Conservation (phyloP, 1,140 invertebrate genomes). For the Halesus radiatus region DNA sequence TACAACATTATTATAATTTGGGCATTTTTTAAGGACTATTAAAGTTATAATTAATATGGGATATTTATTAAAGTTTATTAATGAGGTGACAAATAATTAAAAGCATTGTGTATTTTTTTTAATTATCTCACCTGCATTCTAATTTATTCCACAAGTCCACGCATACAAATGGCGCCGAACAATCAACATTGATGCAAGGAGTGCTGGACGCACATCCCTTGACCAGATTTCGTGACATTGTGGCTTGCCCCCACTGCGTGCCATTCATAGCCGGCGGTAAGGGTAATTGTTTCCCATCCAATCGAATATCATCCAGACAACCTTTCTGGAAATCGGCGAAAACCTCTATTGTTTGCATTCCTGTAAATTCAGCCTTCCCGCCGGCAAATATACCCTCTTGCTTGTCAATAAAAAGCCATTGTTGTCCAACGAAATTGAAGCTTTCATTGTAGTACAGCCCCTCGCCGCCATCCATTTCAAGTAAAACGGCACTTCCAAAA, state of each 20-base stretch:
- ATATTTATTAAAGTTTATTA: no score
- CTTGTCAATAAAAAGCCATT: constrained; percentile 92
- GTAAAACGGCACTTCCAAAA: constrained; percentile 91
- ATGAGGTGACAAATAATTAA: no score
- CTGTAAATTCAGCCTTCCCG: constrained; percentile 94
- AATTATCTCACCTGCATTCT: constrained; percentile 88
- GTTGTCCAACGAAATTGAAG: constrained; percentile 90
- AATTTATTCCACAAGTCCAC: constrained; percentile 96
- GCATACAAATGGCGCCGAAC: constrained; percentile 93
- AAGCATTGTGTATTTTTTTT: neutral
- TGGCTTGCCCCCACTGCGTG: constrained; percentile 94
- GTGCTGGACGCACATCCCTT: constrained; percentile 93
- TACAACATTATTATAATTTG: no score
- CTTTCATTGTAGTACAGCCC: constrained; percentile 95
- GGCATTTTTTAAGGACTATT: no score
- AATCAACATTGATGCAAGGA: constrained; percentile 92
- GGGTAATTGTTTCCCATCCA: constrained; percentile 93
- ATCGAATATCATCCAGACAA: constrained; percentile 76
- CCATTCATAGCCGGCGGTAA: constrained; percentile 93
- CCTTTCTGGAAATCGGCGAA: constrained; percentile 93
- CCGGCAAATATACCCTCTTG: constrained; percentile 95
- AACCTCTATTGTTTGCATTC: constrained; percentile 91
- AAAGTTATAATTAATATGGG: no score
- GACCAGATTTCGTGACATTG: constrained; percentile 91
- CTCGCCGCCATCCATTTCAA: constrained; percentile 95